Percentiles rank a stretch among this genome's conserved stretches.
Conservation (phyloP, 2,113 vertebrate genomes). For the Ornithorhynchus anatinus region DNA sequence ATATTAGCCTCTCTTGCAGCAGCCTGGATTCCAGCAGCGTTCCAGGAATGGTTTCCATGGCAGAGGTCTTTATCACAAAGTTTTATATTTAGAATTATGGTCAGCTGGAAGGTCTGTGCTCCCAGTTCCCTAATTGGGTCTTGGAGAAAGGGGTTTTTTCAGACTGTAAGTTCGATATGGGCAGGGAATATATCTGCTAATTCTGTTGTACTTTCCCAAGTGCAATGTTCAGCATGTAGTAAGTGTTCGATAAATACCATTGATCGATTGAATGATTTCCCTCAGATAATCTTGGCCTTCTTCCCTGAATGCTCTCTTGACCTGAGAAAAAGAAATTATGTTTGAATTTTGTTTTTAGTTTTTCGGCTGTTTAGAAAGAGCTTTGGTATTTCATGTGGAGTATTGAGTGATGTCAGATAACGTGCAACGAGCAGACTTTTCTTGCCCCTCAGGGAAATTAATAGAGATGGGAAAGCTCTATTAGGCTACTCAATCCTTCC, state of each 20-base stretch:
- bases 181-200: too few relatives aligned
- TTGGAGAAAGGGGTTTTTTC: background rate
- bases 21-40: background rate
- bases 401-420: background rate
- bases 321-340: background rate
- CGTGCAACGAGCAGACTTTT: background rate
- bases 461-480: background rate
- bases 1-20: background rate
- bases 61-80: background rate
- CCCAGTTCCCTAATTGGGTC: background rate
- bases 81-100: conserved; percentile 1
- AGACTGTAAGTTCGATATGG: too few relatives aligned
- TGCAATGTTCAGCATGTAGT: too few relatives aligned
- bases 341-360: conserved; percentile 2
- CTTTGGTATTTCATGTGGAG: background rate
- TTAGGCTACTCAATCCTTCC: background rate
- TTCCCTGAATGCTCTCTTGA: background rate
- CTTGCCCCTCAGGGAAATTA: background rate
- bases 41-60: background rate
- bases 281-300: too few relatives aligned
- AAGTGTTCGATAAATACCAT: too few relatives aligned
- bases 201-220: too few relatives aligned
- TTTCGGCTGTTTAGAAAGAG: background rate
- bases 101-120: background rate
- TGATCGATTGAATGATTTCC: too few relatives aligned